Evolutionary conservation across 2,113 vertebrate genomes (phyloP).

Genomic region (Oncorhynchus kisutch): DNA sequence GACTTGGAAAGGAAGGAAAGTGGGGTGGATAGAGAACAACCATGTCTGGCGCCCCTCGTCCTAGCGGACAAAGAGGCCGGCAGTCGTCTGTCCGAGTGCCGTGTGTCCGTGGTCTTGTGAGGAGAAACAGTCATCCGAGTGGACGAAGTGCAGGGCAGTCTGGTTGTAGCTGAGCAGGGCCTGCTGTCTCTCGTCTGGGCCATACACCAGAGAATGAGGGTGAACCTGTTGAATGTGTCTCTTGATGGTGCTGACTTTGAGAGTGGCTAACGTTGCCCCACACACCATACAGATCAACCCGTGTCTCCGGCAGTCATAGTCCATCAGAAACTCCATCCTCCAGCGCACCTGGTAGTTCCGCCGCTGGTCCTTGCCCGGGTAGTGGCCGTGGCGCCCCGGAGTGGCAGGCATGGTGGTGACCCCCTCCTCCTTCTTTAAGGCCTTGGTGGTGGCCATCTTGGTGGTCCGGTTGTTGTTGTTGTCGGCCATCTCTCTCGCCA

Average conservation of each 20-base stretch:
- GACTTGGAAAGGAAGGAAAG: constrained; percentile 25
- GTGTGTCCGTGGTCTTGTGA: constrained; percentile 60
- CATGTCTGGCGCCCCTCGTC: constrained; percentile 9
- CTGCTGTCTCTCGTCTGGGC: constrained; percentile 77
- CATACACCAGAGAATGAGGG: constrained; percentile 82
- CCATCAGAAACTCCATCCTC: constrained; percentile 89
- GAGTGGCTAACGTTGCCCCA: constrained; percentile 79
- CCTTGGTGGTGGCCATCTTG: constrained; percentile 8
- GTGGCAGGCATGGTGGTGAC: constrained; percentile 4
- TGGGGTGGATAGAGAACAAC: neutral
- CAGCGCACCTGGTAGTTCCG: constrained; percentile 91
- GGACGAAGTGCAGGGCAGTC: constrained; percentile 70
- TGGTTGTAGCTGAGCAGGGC: constrained; percentile 81
- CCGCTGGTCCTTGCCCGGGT: constrained; percentile 82
- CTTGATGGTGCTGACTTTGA: constrained; percentile 87
- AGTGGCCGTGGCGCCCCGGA: constrained; percentile 64
- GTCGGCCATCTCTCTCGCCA: neutral
- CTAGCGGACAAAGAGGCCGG: constrained; percentile 52
- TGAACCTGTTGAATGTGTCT: constrained; percentile 88
- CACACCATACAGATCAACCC: constrained; percentile 86
- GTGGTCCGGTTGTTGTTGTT: neutral
- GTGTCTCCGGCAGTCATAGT: constrained; percentile 83
- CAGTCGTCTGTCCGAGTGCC: constrained; percentile 15
- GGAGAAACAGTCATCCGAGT: constrained; percentile 73
- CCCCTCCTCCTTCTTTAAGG: constrained; percentile 45